Base-by-base conservation (phyloP, 2,797 vertebrate species). In the Platyrinchus mystaceus region DNA sequence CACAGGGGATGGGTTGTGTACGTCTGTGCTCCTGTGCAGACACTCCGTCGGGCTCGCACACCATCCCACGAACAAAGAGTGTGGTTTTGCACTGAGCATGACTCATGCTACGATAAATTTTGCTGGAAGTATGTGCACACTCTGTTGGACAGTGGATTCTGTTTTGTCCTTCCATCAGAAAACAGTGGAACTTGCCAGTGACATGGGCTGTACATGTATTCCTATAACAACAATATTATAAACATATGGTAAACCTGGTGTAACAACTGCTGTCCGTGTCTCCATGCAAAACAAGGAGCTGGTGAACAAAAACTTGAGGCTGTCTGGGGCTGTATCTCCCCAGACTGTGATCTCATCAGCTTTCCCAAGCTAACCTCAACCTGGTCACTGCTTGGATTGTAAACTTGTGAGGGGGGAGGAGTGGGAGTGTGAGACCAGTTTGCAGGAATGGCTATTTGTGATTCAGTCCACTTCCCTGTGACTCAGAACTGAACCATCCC, bases 271-370 rank as follows among this genome's bases (percentile, higher is more conserved):
- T 36, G 53, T n/a, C 78, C 12, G 0, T 27, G 63, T 64, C 89
- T 92, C 93, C 44, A 2, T 1, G 12, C 81, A 16, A 64, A 93
- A 87, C 85, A 93, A 95, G 95, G 87, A 85, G 80, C 55, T 0
- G 43, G 81, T 80, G 87, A 93, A 91, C 81, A 68, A 73, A 84
- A 86, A 93, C 90, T 63, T 7, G 59, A 75, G 66, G 55, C 78
- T 70, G 80, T 55, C 83, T 91, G 84, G 80, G 84, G 92, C 84
- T 69, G 17, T 94, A 75, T 96, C 91, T 95, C 78, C 75, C 78
- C 87, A 92, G 91, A 94, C 95, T 88, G 87, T 93, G 91, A 96
- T 94, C 92, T 96, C 96, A 95, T 94, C 94, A 84, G 89, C 77
- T 93, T 93, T 90, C 90, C 87, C 89, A 90, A 90, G 90, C 95